These are phyloP conservation scores for Steromphala cineraria DNA, from an alignment of 2,888 invertebrate species.

Conservation along the genomic window DNA sequence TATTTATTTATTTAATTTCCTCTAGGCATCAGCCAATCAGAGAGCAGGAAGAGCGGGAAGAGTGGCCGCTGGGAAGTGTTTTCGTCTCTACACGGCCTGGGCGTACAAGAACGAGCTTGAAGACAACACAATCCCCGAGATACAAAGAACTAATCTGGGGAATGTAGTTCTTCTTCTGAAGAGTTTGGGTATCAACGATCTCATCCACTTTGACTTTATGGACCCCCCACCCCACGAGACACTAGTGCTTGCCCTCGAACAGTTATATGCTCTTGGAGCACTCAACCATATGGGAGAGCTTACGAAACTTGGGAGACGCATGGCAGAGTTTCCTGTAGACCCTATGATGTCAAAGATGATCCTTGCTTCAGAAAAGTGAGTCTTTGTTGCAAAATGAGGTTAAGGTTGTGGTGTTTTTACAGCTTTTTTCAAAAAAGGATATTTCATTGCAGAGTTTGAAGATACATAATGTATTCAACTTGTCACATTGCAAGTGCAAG, in stretches of 20 bases:
- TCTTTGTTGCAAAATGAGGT: too few relatives aligned
- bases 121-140: slow-evolving; percentile 98
- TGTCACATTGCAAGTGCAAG: too few relatives aligned
- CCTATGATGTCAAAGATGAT: slow-evolving; percentile 99
- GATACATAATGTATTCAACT: too few relatives aligned
- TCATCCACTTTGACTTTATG: slow-evolving; percentile 98
- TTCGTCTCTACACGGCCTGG: slow-evolving; percentile 98
- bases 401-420: not conserved
- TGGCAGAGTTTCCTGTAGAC: slow-evolving; percentile 99
- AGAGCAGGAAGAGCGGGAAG: slow-evolving; percentile 96
- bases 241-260: slow-evolving; percentile 90
- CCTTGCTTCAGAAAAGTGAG: slow-evolving; percentile 94
- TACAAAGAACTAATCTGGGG: slow-evolving; percentile 96
- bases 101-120: slow-evolving; percentile 98
- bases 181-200: slow-evolving; percentile 94
- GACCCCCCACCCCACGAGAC: slow-evolving; percentile 89
- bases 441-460: too few relatives aligned
- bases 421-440: not conserved
- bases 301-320: slow-evolving; percentile 95
- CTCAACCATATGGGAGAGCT: slow-evolving; percentile 97
- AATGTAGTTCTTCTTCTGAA: slow-evolving; percentile 98
- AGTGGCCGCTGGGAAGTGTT: slow-evolving; percentile 96
- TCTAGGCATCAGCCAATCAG: slow-evolving; percentile 91
- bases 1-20: not conserved
- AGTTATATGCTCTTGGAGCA: slow-evolving; percentile 97